These are phyloP conservation scores for Teleopsis dalmanni DNA, from an alignment of 1,140 invertebrate genomes.

Conservation along the genomic window DNA sequence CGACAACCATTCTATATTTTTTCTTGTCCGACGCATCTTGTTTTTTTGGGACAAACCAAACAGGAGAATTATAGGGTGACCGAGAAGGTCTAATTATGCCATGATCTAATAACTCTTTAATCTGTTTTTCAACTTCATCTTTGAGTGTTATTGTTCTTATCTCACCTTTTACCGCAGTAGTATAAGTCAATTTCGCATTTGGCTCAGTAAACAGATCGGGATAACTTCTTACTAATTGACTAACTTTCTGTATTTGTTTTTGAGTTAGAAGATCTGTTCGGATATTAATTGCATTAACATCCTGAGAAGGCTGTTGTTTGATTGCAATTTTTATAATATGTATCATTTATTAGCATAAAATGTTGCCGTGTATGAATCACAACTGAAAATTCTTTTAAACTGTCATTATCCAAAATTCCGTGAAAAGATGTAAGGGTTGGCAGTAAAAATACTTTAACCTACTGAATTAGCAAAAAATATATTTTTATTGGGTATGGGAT, in stretches of 20 bases:
- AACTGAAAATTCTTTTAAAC: slow-evolving; percentile 6
- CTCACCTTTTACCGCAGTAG: slow-evolving; percentile 8
- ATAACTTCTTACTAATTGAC: background rate
- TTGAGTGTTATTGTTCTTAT: slow-evolving; percentile 15
- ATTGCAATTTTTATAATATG: background rate
- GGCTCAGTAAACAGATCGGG: slow-evolving; percentile 7
- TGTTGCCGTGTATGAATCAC: slow-evolving; percentile 4
- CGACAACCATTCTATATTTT: slow-evolving; percentile 35
- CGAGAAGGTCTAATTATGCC: slow-evolving; percentile 25
- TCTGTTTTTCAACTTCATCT: slow-evolving; percentile 24
- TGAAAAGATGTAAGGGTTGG: slow-evolving; percentile 2
- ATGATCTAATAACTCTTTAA: slow-evolving; percentile 24
- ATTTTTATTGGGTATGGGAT: slow-evolving; percentile 5
- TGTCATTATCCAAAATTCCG: slow-evolving; percentile 9
- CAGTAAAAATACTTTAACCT: slow-evolving; percentile 7
- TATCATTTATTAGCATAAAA: background rate
- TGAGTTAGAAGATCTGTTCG: background rate
- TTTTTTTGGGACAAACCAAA: slow-evolving; percentile 15
- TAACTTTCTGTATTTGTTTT: slow-evolving; percentile 4
- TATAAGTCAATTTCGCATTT: background rate
- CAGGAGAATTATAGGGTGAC: slow-evolving; percentile 22
- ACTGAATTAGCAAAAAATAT: slow-evolving; percentile 7
- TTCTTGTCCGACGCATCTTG: slow-evolving; percentile 19
- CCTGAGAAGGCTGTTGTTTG: background rate
- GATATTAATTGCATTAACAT: slow-evolving; percentile 4